Evolutionary conservation across 2,888 invertebrate species (phyloP), one percentile per base, ranked within the genome.

Genomic region (Anoplius nigerrimus): DNA sequence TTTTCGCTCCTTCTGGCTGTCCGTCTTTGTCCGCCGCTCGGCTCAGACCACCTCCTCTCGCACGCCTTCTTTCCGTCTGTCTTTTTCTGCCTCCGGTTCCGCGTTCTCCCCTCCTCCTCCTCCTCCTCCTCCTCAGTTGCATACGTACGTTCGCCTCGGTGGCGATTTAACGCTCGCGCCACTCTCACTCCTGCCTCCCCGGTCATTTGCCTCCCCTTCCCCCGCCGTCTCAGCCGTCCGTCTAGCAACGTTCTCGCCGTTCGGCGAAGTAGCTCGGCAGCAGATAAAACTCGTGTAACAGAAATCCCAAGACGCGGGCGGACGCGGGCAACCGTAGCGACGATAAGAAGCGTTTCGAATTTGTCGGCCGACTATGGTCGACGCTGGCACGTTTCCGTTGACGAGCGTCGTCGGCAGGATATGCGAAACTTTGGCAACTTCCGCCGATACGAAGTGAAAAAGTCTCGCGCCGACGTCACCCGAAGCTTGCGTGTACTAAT

Each of bases 201-300:
- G n/a, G 63, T 59, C 59, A 42, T 63, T 45, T 64, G 62, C 52
- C 63, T 52, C 48, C 46, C 62, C 55, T 43, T 59, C 53, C 45
- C 5, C 34, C 45, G 22, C 59, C 45, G 27, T 34, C 42, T 62
- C 34, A 27, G 22, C 54, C 58, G 18, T 2, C 51, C 24, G 34
- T 27, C 52, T 60, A 15, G 57, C 46, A 53, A 69, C 53, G 72
- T 69, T 61, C 43, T 21, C 70, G 66, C 45, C 34, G 56, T 62
- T 63, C 66, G 67, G 62, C 53, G 69, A 73, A 77, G 74, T 71
- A 64, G 62, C 57, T 34, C n/a, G 34, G 34, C 74, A 74, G 71
- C 74, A 52, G 75, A 76, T 78, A 74, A 78, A 76, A 74, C 78
- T 78, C 76, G 69, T 34, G 46, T 54, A 54, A 57, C 24, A 18